Evolutionary conservation across 2,888 invertebrate species (phyloP).

Genomic region (Cordylochernes scorpioides): DNA sequence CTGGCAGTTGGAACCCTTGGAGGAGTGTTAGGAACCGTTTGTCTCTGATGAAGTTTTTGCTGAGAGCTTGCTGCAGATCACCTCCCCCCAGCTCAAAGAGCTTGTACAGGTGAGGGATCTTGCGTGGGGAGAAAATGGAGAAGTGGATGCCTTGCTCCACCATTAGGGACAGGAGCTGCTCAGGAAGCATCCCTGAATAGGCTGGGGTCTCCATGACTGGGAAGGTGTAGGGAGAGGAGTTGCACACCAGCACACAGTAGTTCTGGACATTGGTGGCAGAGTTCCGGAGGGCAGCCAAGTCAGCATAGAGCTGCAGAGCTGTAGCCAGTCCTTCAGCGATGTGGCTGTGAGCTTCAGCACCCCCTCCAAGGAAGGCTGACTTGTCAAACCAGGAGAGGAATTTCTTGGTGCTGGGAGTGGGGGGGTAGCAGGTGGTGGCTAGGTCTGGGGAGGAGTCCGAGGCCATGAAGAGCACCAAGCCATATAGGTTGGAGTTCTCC

Average conservation of each 20-base stretch:
- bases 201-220: conserved; percentile 45
- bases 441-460: conserved; percentile 56
- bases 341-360: conserved; percentile 63
- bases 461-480: conserved; percentile 57
- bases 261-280: conserved; percentile 24
- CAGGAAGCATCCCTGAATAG: conserved; percentile 48
- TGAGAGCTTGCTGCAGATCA: conserved; percentile 44
- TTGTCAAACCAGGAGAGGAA: conserved; percentile 50
- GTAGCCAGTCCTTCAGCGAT: conserved; percentile 68
- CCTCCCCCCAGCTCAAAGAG: conserved; percentile 72
- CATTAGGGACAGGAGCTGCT: conserved; percentile 48
- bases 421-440: conserved; percentile 50
- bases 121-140: conserved; percentile 63
- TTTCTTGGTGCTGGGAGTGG: conserved; percentile 53
- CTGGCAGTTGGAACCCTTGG: conserved; percentile 35
- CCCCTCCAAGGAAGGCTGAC: conserved; percentile 56
- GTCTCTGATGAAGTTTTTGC: conserved; percentile 73
- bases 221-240: conserved; percentile 68
- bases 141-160: conserved; percentile 54
- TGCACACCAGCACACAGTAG: conserved; percentile 59
- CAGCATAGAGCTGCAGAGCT: conserved; percentile 62
- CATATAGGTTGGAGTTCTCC: conserved; percentile 51
- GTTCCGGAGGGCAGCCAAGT: conserved; percentile 29
- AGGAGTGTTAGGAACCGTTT: conserved; percentile 49
- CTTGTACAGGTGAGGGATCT: conserved; percentile 55